Base-by-base conservation (phyloP, 2,113 vertebrate species). In the Prolemur simus region DNA sequence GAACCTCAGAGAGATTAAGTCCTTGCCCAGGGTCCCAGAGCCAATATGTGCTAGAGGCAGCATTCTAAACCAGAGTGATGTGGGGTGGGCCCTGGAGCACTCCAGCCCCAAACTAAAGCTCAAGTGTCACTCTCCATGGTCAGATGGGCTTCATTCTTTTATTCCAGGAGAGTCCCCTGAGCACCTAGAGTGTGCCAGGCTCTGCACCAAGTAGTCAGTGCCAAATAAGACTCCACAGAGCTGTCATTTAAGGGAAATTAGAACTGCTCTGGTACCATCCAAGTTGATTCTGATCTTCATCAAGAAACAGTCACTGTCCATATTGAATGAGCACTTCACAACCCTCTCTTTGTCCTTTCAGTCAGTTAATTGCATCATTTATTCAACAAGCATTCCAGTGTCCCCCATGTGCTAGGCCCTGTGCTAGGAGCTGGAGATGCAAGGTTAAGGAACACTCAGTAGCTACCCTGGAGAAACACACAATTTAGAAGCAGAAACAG, bases 51-150 rank as follows among this genome's bases (percentile, higher is more conserved):
- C 56, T 87, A 6, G 25, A 86, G 18, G 64, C 63, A 95, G 42
- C 60, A 76, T 64, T 96, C 34, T 42, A 71, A 87, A 60, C 27
- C 69, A 85, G 29, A 85, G 42, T 84, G 73, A 81, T 12, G 4
- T 77, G 12, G 37, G 8, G 25, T 83, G 52, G 47, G 42, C 82
- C 77, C 56, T 87, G 29, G 42, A 85, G 6, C 8, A 90, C 58
- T 64, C 21, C n/a, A 64, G 37, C 21, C 42, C 52, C 64, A 86
- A 93, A 96, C 8, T 88, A 25, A 97, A 96, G 52, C 60, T 76
- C 82, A 96, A 63, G 6, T 29, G 42, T 77, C 91, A 49, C 8
- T 89, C 63, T 92, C 15, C 49, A 90, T 52, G 39, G 54, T 88
- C 81, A 74, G 27, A 73, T 21, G 25, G 6, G 49, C 25, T 91